phyloP scores from a whole-genome alignment of 2,888 invertebrate species.

The Trypoxylon attenuatum region DNA sequence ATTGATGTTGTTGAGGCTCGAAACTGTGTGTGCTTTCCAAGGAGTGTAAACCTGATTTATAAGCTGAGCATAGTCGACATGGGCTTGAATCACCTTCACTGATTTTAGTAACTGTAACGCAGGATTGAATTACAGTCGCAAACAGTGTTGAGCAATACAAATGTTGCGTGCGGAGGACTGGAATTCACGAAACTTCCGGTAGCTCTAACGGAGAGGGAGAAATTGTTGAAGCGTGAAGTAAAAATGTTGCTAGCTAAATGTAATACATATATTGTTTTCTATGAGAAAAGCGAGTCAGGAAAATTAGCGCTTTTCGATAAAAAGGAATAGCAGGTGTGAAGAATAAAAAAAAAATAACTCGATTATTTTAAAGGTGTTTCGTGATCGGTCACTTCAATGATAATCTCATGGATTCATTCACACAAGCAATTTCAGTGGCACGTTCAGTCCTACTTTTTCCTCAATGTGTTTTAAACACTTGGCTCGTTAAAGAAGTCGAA shows the following conservation, averaged over 20 bases:
- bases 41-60: too few species aligned
- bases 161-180: slow-evolving; percentile 21
- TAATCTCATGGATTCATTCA: not conserved
- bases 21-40: too few species aligned
- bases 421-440: not conserved
- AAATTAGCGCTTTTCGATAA: too few species aligned
- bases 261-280: not conserved
- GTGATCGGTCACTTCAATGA: too few species aligned
- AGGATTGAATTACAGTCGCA: not conserved
- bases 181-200: slow-evolving; percentile 37
- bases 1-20: too few species aligned
- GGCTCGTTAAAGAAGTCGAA: slow-evolving; percentile 51
- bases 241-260: slow-evolving; percentile 12
- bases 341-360: too few species aligned
- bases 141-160: not conserved
- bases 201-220: not conserved
- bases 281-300: too few species aligned
- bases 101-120: not conserved
- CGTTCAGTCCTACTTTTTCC: slow-evolving; percentile 16
- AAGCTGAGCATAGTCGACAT: too few species aligned
- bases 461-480: slow-evolving; percentile 34
- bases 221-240: slow-evolving; percentile 21
- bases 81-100: not conserved
- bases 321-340: too few species aligned
- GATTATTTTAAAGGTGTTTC: too few species aligned